These are phyloP conservation scores for Momotus momota DNA, from an alignment of 2,797 vertebrate genomes.

Conservation along the genomic window DNA sequence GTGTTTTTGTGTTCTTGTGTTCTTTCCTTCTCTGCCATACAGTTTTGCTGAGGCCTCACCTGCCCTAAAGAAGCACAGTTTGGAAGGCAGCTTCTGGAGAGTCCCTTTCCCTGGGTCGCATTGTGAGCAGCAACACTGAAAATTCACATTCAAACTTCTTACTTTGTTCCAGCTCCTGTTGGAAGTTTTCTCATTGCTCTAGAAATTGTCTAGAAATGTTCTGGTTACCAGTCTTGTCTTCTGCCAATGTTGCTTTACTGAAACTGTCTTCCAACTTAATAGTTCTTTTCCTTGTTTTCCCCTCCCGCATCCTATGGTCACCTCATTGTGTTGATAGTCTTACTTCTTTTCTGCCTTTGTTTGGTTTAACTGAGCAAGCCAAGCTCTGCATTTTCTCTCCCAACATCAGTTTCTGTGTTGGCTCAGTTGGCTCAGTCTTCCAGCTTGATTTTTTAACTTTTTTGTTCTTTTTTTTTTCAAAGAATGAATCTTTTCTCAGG, in stretches of 20 bases:
- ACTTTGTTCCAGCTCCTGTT: background rate
- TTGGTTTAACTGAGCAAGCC: background rate
- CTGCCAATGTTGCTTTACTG: background rate
- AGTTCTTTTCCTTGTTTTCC: background rate
- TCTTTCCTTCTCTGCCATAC: background rate
- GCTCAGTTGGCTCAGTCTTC: background rate
- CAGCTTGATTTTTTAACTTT: background rate
- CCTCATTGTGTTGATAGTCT: background rate
- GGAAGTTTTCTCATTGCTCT: background rate
- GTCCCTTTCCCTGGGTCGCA: background rate
- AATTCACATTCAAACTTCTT: background rate
- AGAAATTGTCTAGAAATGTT: background rate
- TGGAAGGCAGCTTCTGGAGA: background rate
- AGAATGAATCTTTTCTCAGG: background rate
- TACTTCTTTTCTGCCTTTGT: background rate
- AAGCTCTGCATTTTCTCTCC: background rate
- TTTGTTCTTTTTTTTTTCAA: background rate
- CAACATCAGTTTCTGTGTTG: fast-evolving
- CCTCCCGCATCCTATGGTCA: background rate
- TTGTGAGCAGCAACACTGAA: background rate
- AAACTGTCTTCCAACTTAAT: background rate
- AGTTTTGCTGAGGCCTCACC: background rate
- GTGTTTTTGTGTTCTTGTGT: background rate
- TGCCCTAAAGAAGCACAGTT: background rate
- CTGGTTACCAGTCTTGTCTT: background rate